Evolutionary conservation across 2,888 invertebrate genomes (phyloP), one percentile per base, ranked within the genome.

Genomic region (Polylopha cassiicola): DNA sequence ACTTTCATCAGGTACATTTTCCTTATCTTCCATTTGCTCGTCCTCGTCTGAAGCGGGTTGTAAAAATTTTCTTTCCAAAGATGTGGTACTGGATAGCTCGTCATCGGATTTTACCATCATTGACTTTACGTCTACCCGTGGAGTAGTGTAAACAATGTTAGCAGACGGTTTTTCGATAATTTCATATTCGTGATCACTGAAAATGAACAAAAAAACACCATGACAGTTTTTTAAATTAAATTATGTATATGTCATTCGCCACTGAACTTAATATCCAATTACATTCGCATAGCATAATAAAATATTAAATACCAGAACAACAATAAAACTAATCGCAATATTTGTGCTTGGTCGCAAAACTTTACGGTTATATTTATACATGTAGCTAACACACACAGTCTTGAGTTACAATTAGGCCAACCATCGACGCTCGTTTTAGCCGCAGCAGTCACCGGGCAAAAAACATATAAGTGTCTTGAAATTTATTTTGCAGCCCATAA

Each of bases 111-210:
- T 76, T 22, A 64, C 57, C 61, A 73, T 64, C 32, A 46, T 62
- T 29, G 67, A 55, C 47, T 70, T 77, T 47, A 80, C 77, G 37
- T 86, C 82, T 46, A 71, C 55, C 56, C 67, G 72, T 14, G 74
- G 69, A 39, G 66, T 53, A 30, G 78, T 74, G 56, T 73, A 81
- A 50, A 72, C 57, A 50, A 78, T 75, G 82, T 73, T 73, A 22
- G 75, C 71, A 14, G 73, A 82, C 49, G 92, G 91, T 59, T 91
- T 91, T 69, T 92, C 93, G 73, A 95, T 92, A 57, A 94, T 93
- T 87, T 95, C 95, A 87, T 95, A 95, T 82, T 95, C 94, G 90
- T 95, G 95, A 88, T 95, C 95, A 89, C 95, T 95, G 87, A 58
- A 90, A 89, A 55, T 55, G 65, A 48, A 50, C 51, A 49, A 43